These are phyloP conservation scores for Sardinella longiceps DNA, from an alignment of 2,797 vertebrate species.

Conservation along the genomic window DNA sequence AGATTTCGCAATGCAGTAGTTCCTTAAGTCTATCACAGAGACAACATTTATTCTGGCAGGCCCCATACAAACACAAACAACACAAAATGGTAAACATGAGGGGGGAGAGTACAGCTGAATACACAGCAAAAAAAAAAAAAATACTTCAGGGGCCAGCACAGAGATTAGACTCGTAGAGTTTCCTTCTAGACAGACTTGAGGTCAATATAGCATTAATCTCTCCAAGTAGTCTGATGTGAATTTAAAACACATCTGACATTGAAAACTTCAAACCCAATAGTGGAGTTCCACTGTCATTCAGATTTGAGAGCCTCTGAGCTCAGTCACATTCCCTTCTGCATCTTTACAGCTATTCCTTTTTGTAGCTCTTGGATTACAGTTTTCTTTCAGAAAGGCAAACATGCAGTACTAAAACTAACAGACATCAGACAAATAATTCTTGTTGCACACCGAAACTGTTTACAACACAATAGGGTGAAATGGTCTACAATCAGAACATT, in stretches of 20 bases:
- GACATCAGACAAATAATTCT: background rate
- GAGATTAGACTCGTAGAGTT: background rate
- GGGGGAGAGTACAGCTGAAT: background rate
- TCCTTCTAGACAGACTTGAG: background rate
- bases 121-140: conserved; percentile 49
- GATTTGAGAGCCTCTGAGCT: conserved; percentile 30
- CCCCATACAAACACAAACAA: conserved; percentile 43
- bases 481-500: conserved; percentile 14
- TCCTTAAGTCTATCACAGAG: conserved; percentile 45
- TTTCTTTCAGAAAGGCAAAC: conserved; percentile 9
- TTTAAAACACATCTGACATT: conserved; percentile 32
- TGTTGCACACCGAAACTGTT: background rate
- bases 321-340: conserved; percentile 22
- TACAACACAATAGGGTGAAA: background rate
- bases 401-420: conserved; percentile 22
- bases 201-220: conserved; percentile 29
- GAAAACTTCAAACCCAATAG: conserved; percentile 16
- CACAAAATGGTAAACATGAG: conserved; percentile 31
- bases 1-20: conserved; percentile 41
- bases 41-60: conserved; percentile 52
- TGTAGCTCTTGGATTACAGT: background rate
- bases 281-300: background rate
- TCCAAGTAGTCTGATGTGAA: conserved; percentile 19
- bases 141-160: conserved; percentile 28
- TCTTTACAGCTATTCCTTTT: conserved; percentile 17